A percentile compares a stretch with the other conserved stretches of the same genome.
phyloP scores from a whole-genome alignment of 2,797 vertebrate genomes.

The Chrosomus eos region DNA sequence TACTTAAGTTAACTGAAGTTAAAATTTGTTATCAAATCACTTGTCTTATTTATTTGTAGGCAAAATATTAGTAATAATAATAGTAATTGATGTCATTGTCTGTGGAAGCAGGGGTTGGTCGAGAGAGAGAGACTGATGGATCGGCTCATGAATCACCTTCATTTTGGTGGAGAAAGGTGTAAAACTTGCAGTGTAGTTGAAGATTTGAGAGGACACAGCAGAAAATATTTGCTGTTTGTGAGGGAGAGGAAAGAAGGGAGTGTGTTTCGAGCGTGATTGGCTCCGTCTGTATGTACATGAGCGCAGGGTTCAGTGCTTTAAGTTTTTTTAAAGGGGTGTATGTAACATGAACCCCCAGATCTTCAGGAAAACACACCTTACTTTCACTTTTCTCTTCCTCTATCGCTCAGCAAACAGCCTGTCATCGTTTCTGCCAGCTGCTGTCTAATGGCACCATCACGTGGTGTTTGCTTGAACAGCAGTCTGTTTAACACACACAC shows the following conservation, averaged over 20 bases:
- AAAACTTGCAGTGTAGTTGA: no score
- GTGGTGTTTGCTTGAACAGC: conserved; percentile 61
- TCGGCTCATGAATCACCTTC: not conserved
- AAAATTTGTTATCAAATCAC: not conserved
- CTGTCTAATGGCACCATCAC: conserved; percentile 66
- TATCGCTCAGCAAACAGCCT: not conserved
- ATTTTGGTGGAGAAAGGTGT: no score
- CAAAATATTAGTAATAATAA: no score
- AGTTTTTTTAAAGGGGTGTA: not conserved
- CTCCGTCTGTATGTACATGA: not conserved
- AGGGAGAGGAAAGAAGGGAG: not conserved
- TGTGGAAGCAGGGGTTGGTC: not conserved
- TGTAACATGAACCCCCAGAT: not conserved
- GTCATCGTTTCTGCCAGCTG: not conserved
- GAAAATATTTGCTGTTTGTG: not conserved
- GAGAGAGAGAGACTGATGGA: not conserved
- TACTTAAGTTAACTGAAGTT: no score
- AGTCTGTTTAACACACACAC: not conserved
- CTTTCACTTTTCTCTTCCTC: not conserved
- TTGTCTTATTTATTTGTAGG: not conserved
- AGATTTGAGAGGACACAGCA: not conserved
- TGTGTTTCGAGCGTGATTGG: not conserved
- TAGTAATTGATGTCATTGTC: not conserved
- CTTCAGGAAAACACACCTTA: not conserved
- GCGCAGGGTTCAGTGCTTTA: not conserved